Evolutionary conservation across 30 jellyfish, hydroid and myxozoan species (phyloP), one percentile per base, ranked within the genome.

Genomic region (Sanderia malayensis): DNA sequence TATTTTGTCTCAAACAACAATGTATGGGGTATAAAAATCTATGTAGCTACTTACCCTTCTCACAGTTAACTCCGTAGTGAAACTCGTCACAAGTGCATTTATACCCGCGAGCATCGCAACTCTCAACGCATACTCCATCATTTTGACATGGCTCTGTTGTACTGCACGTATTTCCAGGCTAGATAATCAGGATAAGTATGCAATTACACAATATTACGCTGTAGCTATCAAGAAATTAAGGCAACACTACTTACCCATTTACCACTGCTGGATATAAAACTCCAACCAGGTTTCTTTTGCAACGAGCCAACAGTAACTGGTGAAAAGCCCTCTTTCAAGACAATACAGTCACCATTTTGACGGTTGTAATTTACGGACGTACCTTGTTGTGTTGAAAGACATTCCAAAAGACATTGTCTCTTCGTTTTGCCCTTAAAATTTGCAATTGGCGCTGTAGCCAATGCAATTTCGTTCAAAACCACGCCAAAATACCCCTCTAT

Each of bases 11-110:
- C n/a, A n/a, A n/a, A n/a, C n/a, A n/a, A n/a, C n/a, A n/a, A n/a
- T n/a, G n/a, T n/a, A n/a, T n/a, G n/a, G n/a, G n/a, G n/a, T n/a
- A n/a, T n/a, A n/a, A n/a, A n/a, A n/a, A n/a, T n/a, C n/a, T n/a
- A n/a, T n/a, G n/a, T n/a, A n/a, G n/a, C n/a, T n/a, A n/a, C n/a
- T n/a, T n/a, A n/a, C 86, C 77, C 10, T 74, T 74, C 52, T 44
- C 57, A 46, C 86, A 74, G 25, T 74, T 44, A 4, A 30, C 71
- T n/a, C 86, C 86, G 53, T n/a, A 60, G 67, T 58, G 31, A 33
- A 15, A 61, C 25, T 74, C 75, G 4, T 33, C 65, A 46, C 86
- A 74, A 19, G 25, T 20, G 52, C 86, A 74, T 7, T 59, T 44
- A 65, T 74, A 74, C 24, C 86, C 86, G 0, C 17, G 10, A 1